Evolutionary conservation across 2,797 vertebrate genomes (phyloP).

Genomic region (Glyptemys insculpta): DNA sequence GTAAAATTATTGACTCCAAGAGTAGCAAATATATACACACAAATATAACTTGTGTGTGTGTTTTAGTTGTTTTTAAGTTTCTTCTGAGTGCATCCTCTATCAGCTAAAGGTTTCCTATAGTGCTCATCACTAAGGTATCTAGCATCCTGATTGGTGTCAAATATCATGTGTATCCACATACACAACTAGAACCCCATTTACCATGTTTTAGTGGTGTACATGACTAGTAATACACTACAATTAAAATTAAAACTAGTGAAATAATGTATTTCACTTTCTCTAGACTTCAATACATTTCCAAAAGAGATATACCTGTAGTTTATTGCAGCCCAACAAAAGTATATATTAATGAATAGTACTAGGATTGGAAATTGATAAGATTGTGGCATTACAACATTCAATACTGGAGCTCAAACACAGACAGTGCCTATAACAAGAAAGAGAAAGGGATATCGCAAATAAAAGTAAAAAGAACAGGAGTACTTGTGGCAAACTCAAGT

Average conservation of each 20-base stretch:
- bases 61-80: background rate
- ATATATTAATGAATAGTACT: background rate
- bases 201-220: background rate
- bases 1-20: background rate
- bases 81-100: background rate
- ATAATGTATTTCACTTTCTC: background rate
- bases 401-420: background rate
- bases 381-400: background rate
- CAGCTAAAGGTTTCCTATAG: background rate
- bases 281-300: background rate
- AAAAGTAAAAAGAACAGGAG: no score
- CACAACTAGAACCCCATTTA: constrained; percentile 13
- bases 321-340: background rate
- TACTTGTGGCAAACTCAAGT: no score
- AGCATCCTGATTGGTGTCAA: constrained; percentile 3
- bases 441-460: background rate
- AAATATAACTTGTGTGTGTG: background rate
- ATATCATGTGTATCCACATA: background rate
- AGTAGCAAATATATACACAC: background rate
- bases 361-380: background rate
- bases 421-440: background rate
- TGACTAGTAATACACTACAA: background rate
- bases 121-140: constrained; percentile 1
- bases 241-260: constrained; percentile 19
- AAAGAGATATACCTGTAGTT: background rate